Evolutionary conservation across 1,140 invertebrate species (phyloP), one percentile per base, ranked within the genome.

Genomic region (Andrena cerasifolii): DNA sequence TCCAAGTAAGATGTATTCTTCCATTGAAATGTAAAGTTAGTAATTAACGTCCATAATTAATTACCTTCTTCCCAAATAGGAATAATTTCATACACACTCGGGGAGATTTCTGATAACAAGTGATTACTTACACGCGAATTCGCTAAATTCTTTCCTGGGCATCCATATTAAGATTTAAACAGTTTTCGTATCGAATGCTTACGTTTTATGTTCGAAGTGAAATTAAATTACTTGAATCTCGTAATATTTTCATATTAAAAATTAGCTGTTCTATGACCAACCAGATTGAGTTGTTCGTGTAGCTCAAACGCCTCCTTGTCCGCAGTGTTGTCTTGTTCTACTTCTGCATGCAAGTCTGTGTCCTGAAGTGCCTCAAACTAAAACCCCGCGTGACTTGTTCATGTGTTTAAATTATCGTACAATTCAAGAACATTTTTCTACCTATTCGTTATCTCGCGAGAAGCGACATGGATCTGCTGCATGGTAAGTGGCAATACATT

Each of bases 331-430:
- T 88, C 89, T 87, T 91, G 90, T 66, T 86, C 86, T 87, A 90
- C 83, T 85, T 89, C 90, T 33, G 86, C 91, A 91, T 92, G 90
- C 90, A 93, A 88, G 86, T 72, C 87, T 87, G 88, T 85, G 80
- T 93, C 91, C 87, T 90, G 89, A 84, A 92, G 89, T 80, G 87
- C 90, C 65, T 92, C 92, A 89, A 90, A 91, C 92, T 93, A 93
- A 91, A 92, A 92, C 87, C 91, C 89, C 88, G 88, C 87, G 88
- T 84, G 80, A 90, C 85, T 83, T 86, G 12, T 83, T 75, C 49
- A 76, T 65, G 21, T 28, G 40, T 73, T 54, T 7, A 66, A 77
- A 49, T 71, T 62, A 63, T 76, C 51, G 8, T 45, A 33, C 36
- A 77, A 78, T 75, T 67, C 43, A 33, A 62, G 2, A 33, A 59